phyloP scores from a whole-genome alignment of 1,140 invertebrate genomes.

The Trichonephila clavata region DNA sequence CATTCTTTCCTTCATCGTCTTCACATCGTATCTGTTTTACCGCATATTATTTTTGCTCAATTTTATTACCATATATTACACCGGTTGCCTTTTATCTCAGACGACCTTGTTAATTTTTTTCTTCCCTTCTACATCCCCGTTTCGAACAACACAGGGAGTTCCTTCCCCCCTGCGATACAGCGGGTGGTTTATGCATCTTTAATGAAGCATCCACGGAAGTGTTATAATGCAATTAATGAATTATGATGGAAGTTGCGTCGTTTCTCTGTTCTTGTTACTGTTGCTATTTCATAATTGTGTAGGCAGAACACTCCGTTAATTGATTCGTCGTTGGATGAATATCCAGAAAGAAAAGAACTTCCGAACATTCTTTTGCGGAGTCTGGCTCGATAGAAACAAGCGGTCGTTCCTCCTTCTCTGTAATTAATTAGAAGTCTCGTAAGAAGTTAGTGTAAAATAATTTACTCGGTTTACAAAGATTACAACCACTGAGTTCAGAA shows the following conservation, averaged over 20 bases:
- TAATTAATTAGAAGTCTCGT: not conserved
- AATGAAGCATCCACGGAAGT: conserved; percentile 54
- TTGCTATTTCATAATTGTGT: conserved; percentile 13
- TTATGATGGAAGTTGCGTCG: conserved; percentile 48
- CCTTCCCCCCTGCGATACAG: not conserved
- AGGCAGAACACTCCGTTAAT: not conserved
- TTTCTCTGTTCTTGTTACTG: conserved; percentile 26
- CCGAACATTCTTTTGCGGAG: not conserved
- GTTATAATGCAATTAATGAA: conserved; percentile 74
- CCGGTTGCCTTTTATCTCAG: conserved; percentile 47
- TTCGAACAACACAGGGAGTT: not conserved
- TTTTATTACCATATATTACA: conserved; percentile 73
- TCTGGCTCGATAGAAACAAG: not conserved
- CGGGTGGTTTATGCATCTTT: conserved; percentile 69
- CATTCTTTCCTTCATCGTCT: not conserved
- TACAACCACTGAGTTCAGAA: no score
- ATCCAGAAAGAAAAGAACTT: not conserved
- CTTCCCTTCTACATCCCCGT: not conserved
- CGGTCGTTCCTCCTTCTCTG: not conserved
- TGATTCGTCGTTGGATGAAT: not conserved
- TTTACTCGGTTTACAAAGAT: not conserved
- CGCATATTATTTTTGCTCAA: conserved; percentile 40
- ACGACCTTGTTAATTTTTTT: conserved; percentile 8
- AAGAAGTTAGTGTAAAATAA: not conserved
- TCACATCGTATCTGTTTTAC: conserved; percentile 36